A percentile compares a stretch with the other conserved stretches of the same genome.
Conservation (phyloP, 1,140 invertebrate species). For the Nymphalis io region DNA sequence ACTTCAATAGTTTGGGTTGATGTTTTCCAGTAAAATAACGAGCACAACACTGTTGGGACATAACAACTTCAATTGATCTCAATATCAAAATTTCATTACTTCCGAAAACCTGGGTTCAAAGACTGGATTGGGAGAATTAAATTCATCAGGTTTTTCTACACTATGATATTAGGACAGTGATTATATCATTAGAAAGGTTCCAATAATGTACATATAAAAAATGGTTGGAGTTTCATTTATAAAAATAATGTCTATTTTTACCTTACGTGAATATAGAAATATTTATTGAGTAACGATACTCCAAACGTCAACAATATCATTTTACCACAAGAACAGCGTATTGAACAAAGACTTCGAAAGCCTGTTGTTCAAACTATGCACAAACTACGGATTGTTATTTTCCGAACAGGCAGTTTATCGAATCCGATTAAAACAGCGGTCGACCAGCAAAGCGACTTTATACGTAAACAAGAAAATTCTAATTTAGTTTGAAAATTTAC, state of each 20-base stretch:
- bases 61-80: no score
- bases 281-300: not conserved
- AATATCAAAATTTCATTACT: no score
- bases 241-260: not conserved
- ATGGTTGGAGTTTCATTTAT: no score
- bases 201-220: no score
- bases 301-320: not conserved
- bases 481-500: conserved; percentile 20
- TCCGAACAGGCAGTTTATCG: conserved; percentile 37
- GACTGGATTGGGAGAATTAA: no score
- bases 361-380: not conserved
- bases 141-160: no score
- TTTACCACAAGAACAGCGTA: not conserved
- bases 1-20: no score
- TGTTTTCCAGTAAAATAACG: no score
- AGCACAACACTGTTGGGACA: no score
- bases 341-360: conserved; percentile 12
- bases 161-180: no score
- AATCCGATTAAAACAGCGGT: conserved; percentile 45
- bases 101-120: no score
- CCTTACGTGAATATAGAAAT: not conserved
- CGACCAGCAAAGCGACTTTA: conserved; percentile 10
- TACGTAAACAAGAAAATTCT: conserved; percentile 24
- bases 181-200: no score
- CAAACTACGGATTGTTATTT: conserved; percentile 24